Evolutionary conservation across 2,113 vertebrate genomes (phyloP), one percentile per base, ranked within the genome.

Genomic region (Centropus bengalensis): DNA sequence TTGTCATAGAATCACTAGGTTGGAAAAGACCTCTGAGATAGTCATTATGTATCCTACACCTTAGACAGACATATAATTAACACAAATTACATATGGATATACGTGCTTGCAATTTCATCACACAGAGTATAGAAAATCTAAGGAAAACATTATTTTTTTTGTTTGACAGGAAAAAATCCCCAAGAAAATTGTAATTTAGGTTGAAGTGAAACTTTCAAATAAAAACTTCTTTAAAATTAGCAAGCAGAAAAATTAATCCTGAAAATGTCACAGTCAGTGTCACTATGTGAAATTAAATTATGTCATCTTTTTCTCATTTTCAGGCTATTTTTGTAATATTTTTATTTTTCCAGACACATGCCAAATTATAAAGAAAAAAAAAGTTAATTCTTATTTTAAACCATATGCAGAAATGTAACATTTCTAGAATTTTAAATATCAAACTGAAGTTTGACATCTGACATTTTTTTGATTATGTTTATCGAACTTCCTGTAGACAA

Each of bases 301-400:
- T 26, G 3, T 1, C 8, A 0, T 0, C 40, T 76, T 47, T 74
- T 82, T 26, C 14, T 27, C 3, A 44, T 78, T 67, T 90, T 71
- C 21, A 62, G 5, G 3, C 4, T 62, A 4, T 33, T 82, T 51
- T 56, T 32, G 19, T 28, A 42, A 14, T 17, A 26, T 8, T 56
- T 82, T 78, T 58, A 3, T 63, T 81, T 82, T 79, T 67, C 23
- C 75, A 30, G 10, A 38, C 2, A 52, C 55, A 58, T 63, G 5
- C 0, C 11, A 79, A 69, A 40, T 30, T 76, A 28, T 16, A 26
- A 55, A 55, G 2, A 55, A 69, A 14, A 32, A 55, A 47, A 75
- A 17, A 38, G 8, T 3, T 44, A 5, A n/a, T 28, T 19, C 4
- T 79, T 55, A 52, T 47, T 93, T 68, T 63, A 79, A 79, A 28